Evolutionary conservation across 2,113 vertebrate species (phyloP).

Genomic region (Rhizomys pruinosus): DNA sequence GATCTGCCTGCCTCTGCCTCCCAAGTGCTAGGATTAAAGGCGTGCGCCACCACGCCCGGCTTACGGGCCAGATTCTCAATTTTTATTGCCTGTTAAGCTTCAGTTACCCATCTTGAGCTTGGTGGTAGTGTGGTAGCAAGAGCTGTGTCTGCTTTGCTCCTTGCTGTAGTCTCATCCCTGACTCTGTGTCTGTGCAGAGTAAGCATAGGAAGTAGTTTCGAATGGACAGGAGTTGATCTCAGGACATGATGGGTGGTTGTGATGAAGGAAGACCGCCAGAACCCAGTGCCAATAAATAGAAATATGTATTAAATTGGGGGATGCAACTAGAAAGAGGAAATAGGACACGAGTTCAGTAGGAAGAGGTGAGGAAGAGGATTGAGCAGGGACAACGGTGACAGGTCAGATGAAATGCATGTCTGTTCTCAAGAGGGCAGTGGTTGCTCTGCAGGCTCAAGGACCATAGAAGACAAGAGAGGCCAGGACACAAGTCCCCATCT

Average conservation of each 20-base stretch:
- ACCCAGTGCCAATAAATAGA: slow-evolving; percentile 33
- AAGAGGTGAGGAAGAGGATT: neutral
- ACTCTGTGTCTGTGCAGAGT: neutral
- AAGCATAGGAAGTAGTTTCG: neutral
- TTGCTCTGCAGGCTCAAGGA: neutral
- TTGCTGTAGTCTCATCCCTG: neutral
- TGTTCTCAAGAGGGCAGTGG: neutral
- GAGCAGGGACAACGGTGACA: neutral
- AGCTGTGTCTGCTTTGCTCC: neutral
- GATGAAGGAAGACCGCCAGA: neutral
- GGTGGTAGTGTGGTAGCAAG: neutral
- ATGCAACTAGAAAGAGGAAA: neutral
- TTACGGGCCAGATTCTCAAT: accelerated
- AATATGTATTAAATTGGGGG: neutral
- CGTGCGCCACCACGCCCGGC: too few relatives aligned
- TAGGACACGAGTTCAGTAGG: neutral
- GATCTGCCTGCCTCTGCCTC: too few relatives aligned
- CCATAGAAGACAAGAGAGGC: accelerated
- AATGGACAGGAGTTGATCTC: neutral
- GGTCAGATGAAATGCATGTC: accelerated
- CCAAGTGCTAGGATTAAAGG: too few relatives aligned
- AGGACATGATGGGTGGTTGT: neutral
- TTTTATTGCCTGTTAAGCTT: neutral
- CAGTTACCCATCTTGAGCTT: neutral
- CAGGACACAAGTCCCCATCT: accelerated